These are phyloP conservation scores for Melolontha melolontha DNA, from an alignment of 2,888 invertebrate genomes.

Conservation along the genomic window DNA sequence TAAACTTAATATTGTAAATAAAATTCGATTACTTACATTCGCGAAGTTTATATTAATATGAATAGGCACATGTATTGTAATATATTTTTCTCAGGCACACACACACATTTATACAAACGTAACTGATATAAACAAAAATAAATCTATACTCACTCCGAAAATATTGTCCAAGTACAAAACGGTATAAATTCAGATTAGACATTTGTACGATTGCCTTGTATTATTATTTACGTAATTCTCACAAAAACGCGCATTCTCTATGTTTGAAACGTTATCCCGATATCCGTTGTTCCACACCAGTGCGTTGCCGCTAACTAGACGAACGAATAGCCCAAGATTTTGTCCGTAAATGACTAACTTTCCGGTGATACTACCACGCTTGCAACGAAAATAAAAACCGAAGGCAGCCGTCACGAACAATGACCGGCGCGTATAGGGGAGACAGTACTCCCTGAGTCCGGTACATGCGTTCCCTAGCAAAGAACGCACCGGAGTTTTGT, in stretches of 20 bases:
- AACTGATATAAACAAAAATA: not conserved
- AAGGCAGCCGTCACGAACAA: no score
- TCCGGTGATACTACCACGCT: slow-evolving; percentile 1
- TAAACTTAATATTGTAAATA: no score
- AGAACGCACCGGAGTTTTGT: no score
- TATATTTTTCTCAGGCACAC: no score
- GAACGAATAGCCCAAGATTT: not conserved
- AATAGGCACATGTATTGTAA: no score
- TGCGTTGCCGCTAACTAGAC: not conserved
- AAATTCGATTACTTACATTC: no score
- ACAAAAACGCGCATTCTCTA: not conserved
- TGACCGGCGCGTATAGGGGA: no score
- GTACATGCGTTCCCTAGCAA: no score
- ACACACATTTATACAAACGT: not conserved
- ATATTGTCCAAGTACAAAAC: slow-evolving; percentile 48
- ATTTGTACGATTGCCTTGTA: slow-evolving; percentile 41
- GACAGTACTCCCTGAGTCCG: no score
- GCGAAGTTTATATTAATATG: no score
- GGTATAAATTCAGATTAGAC: slow-evolving; percentile 47
- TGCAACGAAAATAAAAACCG: slow-evolving; percentile 2
- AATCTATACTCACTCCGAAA: slow-evolving; percentile 48
- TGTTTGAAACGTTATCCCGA: no score
- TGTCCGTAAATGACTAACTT: not conserved
- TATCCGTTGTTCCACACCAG: no score
- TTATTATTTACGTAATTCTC: not conserved